A percentile compares a stretch with the other conserved stretches of the same genome.
Conservation (phyloP, 2,888 invertebrate genomes). For the Macrosiphum euphorbiae region DNA sequence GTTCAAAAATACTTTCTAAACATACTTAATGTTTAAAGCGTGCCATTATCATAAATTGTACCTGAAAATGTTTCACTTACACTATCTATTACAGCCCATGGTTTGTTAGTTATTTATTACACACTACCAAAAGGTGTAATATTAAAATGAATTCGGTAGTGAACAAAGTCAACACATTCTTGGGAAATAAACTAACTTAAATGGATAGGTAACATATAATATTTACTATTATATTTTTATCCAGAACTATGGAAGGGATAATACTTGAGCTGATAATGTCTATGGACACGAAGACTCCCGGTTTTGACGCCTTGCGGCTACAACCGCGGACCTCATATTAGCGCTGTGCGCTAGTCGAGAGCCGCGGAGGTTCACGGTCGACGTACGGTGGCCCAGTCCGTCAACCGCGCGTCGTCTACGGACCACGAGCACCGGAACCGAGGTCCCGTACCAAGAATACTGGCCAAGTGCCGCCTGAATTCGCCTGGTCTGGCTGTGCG, state of each 20-base stretch:
- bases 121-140: not conserved
- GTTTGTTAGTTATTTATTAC: not conserved
- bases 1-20: constrained; percentile 10
- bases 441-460: too few relatives aligned
- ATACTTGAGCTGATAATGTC: not conserved
- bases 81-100: not conserved
- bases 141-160: not conserved
- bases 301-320: too few relatives aligned
- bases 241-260: not conserved
- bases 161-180: not conserved
- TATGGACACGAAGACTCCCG: too few relatives aligned
- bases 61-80: not conserved
- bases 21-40: not conserved
- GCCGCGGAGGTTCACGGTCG: too few relatives aligned
- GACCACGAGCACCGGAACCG: too few relatives aligned
- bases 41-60: not conserved
- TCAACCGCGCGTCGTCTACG: too few relatives aligned
- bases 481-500: too few relatives aligned
- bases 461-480: too few relatives aligned
- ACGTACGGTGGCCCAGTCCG: too few relatives aligned
- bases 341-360: too few relatives aligned
- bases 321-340: too few relatives aligned
- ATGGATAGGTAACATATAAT: not conserved
- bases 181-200: not conserved
- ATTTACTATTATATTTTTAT: not conserved